These are phyloP conservation scores for Capreolus pygargus DNA, from an alignment of 2,113 vertebrate genomes.

Conservation along the genomic window DNA sequence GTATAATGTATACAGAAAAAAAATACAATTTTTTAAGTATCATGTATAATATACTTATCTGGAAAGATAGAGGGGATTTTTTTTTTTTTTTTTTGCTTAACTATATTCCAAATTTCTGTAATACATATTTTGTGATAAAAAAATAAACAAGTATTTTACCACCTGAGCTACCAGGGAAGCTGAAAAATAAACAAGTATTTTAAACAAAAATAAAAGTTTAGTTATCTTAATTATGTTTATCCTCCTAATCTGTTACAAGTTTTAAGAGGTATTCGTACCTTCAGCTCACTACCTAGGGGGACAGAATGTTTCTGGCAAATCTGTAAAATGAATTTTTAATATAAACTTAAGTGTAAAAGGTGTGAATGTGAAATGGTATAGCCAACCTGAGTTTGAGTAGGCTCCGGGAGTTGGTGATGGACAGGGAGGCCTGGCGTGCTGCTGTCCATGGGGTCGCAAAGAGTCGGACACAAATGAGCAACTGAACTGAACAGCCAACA, in stretches of 20 bases:
- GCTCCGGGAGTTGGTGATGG: background rate
- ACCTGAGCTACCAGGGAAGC: no score
- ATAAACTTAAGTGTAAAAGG: background rate
- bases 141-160: background rate
- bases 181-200: background rate
- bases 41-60: background rate
- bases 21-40: background rate
- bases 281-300: background rate
- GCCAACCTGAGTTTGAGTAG: background rate
- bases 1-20: background rate
- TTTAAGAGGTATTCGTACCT: background rate
- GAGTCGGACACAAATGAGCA: background rate
- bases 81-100: background rate
- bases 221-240: background rate
- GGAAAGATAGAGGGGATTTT: background rate
- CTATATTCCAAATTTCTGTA: slow-evolving; percentile 13
- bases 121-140: background rate
- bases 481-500: background rate
- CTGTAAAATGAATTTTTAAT: slow-evolving; percentile 21
- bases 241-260: background rate
- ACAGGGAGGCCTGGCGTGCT: background rate
- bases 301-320: background rate
- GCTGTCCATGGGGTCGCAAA: background rate
- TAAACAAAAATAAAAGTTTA: slow-evolving; percentile 6
- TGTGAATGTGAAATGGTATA: background rate